Evolutionary conservation across 2,888 invertebrate species (phyloP), one percentile per base, ranked within the genome.

Genomic region (Dinocampus coccinellae): DNA sequence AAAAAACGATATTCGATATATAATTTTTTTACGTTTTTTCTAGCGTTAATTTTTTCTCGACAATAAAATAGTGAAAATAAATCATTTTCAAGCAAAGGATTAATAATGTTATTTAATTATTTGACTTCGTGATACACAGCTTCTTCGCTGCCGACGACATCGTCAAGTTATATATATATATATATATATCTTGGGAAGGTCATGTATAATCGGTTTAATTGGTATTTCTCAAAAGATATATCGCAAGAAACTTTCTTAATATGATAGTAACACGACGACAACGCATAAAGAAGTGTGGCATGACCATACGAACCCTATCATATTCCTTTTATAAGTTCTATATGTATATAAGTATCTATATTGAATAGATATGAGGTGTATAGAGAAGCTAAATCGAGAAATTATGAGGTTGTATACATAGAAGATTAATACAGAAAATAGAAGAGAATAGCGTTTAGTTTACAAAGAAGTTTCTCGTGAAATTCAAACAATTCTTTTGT

Each of bases 181-280:
- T 24, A 55, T 22, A 55, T 55, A 55, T 55, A 24, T 55, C 22
- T 24, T 26, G n/a, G 11, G n/a, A 24, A 13, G 2, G 29, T 55
- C 69, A 63, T 66, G 69, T 76, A 69, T 75, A 75, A 75, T 77
- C 75, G 72, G 36, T 62, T 69, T 71, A 75, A 78, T 74, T 75
- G 73, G 74, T 79, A 76, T 75, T 72, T 72, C 58, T 34, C 39
- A 72, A n/a, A n/a, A 70, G 75, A 76, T 75, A 73, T 76, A 78
- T 79, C 74, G 75, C 72, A 52, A 60, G 52, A 76, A 78, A 79
- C 72, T 79, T 79, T 77, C 71, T 68, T 77, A 78, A 79, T 78
- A 76, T 76, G 74, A 70, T 68, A 74, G 73, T 66, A 68, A 72
- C 71, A 73, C 68, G 57, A 55, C 58, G 75, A 68, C 65, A 69